A percentile compares a stretch with the other conserved stretches of the same genome.
Conservation (phyloP, 2,797 vertebrate genomes). For the Myotis daubentonii region DNA sequence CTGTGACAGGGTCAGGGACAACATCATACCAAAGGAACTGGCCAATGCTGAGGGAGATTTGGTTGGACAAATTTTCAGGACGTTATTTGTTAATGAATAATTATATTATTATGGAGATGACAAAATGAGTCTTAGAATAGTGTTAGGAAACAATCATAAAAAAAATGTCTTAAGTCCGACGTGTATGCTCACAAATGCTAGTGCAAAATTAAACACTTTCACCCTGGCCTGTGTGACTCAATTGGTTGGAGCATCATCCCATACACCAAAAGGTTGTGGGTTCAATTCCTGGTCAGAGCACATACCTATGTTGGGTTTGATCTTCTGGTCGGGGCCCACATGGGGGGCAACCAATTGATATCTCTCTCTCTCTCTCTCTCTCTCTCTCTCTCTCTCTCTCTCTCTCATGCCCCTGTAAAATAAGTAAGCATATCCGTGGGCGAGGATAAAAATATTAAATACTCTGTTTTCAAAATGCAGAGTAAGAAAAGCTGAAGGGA, state of each 20-base stretch:
- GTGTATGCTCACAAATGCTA: neutral
- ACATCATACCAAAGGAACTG: neutral
- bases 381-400: neutral
- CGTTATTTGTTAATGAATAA: slow-evolving; percentile 22
- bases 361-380: no score
- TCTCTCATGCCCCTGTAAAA: no score
- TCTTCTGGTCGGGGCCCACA: neutral
- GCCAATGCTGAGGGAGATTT: neutral
- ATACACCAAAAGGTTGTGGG: neutral
- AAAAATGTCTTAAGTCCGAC: neutral
- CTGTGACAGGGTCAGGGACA: neutral
- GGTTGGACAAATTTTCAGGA: neutral
- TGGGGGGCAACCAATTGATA: no score
- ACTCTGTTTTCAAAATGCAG: neutral
- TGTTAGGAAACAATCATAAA: neutral
- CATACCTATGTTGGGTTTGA: neutral
- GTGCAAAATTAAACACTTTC: neutral
- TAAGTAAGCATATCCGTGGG: neutral
- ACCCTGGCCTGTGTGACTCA: neutral
- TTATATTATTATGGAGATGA: neutral
- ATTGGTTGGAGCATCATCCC: neutral
- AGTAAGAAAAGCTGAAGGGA: neutral
- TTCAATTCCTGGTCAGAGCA: neutral
- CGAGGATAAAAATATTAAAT: neutral
- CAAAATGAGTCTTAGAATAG: neutral